Evolutionary conservation across 2,888 invertebrate species (phyloP).

Genomic region (Noctua janthina): DNA sequence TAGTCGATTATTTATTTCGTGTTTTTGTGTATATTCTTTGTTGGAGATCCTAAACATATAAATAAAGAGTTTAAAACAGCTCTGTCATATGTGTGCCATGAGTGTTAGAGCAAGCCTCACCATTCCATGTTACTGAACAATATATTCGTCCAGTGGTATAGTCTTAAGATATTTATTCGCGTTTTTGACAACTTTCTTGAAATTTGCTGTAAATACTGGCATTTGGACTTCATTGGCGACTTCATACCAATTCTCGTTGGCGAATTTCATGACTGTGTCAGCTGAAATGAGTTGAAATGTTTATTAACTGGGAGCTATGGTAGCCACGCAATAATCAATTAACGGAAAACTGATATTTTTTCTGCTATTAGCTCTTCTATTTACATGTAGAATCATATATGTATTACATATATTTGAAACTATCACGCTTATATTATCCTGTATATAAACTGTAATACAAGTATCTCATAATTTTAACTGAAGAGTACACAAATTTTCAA

Average conservation of each 20-base stretch:
- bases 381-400: not conserved
- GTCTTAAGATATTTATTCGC: constrained; percentile 67
- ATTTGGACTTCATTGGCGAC: constrained; percentile 68
- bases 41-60: no score
- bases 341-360: not conserved
- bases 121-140: constrained; percentile 10
- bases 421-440: not conserved
- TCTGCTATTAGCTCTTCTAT: not conserved
- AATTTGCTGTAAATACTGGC: constrained; percentile 63
- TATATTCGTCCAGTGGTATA: constrained; percentile 43
- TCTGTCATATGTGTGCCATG: not conserved
- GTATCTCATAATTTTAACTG: no score
- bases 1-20: no score
- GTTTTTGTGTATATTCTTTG: no score
- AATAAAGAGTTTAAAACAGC: not conserved
- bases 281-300: constrained; percentile 66
- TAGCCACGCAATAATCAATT: not conserved
- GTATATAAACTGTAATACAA: no score
- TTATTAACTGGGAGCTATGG: not conserved
- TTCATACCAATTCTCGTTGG: constrained; percentile 71
- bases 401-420: not conserved
- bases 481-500: no score
- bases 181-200: constrained; percentile 66
- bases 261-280: constrained; percentile 67
- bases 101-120: not conserved